These are phyloP conservation scores for Drosophila eohydei DNA, from an alignment of 2,888 invertebrate genomes.

Conservation along the genomic window DNA sequence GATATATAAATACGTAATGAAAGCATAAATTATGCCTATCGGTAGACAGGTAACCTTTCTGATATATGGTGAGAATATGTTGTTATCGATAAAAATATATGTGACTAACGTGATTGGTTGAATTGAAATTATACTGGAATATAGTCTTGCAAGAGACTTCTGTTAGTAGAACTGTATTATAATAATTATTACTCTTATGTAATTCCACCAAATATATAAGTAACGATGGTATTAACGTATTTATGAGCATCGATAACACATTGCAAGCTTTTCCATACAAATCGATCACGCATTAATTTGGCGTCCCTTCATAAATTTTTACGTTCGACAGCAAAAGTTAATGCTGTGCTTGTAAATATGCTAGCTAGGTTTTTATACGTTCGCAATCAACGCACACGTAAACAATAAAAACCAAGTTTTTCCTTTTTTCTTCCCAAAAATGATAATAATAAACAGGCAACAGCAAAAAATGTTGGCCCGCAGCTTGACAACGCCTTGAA, in stretches of 20 bases:
- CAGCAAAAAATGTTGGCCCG: conserved; percentile 11
- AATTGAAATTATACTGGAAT: background rate
- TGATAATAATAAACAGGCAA: conserved; percentile 47
- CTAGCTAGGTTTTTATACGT: conserved; percentile 19
- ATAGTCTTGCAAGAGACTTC: too few relatives aligned
- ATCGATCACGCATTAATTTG: conserved; percentile 5
- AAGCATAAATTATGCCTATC: background rate
- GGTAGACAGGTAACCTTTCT: background rate
- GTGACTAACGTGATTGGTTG: too few relatives aligned
- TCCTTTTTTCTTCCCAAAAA: conserved; percentile 31
- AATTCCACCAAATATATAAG: too few relatives aligned
- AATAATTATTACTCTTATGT: too few relatives aligned
- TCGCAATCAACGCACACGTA: conserved; percentile 48
- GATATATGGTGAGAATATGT: background rate
- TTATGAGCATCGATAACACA: background rate
- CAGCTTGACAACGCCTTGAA: conserved; percentile 36
- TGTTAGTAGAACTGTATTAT: too few relatives aligned
- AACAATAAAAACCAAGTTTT: conserved; percentile 56
- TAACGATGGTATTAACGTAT: background rate
- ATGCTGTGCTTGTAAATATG: conserved; percentile 11
- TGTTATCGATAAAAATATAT: background rate
- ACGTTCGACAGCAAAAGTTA: background rate
- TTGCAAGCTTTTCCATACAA: background rate
- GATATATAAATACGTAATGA: background rate
- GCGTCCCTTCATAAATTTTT: conserved; percentile 1